Percentiles rank a stretch among this genome's conserved stretches.
Evolutionary conservation across 2,113 vertebrate species (phyloP).

Genomic region (Otis tarda): DNA sequence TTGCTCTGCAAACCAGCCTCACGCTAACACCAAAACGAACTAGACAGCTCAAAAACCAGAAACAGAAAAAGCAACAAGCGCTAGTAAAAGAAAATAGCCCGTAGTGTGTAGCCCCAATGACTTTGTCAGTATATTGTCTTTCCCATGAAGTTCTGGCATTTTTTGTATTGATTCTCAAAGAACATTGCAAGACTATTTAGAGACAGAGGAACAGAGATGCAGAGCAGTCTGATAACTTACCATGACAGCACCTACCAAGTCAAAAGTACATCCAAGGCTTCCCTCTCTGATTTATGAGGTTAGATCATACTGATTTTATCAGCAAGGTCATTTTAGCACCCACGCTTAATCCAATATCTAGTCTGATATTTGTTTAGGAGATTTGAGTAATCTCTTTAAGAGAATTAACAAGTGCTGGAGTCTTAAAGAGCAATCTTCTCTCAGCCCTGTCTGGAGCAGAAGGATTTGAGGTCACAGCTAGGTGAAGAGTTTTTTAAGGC

Average conservation of each 20-base stretch:
- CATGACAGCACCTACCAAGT: neutral
- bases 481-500: neutral
- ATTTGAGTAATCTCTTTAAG: constrained; percentile 64
- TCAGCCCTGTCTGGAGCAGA: neutral
- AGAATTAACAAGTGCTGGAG: constrained; percentile 43
- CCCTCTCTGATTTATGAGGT: neutral
- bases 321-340: constrained; percentile 41
- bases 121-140: neutral
- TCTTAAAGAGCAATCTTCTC: constrained; percentile 4
- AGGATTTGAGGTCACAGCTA: constrained; percentile 23
- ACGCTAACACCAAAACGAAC: neutral
- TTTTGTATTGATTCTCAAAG: neutral
- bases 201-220: neutral
- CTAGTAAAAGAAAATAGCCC: neutral
- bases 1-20: neutral
- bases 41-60: neutral
- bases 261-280: neutral
- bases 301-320: constrained; percentile 15
- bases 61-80: neutral
- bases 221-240: neutral
- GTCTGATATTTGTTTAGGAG: constrained; percentile 49
- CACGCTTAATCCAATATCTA: constrained; percentile 33
- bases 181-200: neutral
- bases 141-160: neutral
- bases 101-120: neutral